Evolutionary conservation across 2,797 vertebrate genomes (phyloP).

Genomic region (Denticeps clupeoides): DNA sequence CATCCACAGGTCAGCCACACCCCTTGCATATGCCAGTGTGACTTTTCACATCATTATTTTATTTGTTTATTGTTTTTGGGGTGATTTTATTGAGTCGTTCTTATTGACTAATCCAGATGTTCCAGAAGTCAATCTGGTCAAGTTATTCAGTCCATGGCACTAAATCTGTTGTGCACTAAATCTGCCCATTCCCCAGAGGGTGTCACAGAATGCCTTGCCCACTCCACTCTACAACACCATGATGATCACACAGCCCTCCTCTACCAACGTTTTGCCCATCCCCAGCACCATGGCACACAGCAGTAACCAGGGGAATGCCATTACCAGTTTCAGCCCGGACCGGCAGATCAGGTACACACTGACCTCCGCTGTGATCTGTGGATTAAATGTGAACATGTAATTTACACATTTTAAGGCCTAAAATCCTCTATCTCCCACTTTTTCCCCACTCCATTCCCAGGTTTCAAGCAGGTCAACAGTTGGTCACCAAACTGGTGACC

Average conservation of each 20-base stretch:
- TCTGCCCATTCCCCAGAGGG: conserved; percentile 55
- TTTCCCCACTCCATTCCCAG: conserved; percentile 41
- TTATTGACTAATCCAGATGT: too few relatives aligned
- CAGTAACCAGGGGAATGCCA: conserved; percentile 68
- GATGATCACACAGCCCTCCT: conserved; percentile 86
- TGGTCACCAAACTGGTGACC: conserved; percentile 92
- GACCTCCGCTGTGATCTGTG: too few relatives aligned
- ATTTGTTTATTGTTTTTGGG: too few relatives aligned
- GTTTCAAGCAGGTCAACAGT: conserved; percentile 88
- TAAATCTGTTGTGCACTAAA: background rate
- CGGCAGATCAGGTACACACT: conserved; percentile 71
- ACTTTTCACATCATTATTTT: too few relatives aligned
- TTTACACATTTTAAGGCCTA: too few relatives aligned
- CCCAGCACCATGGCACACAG: conserved; percentile 75
- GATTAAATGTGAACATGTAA: too few relatives aligned
- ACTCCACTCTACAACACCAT: conserved; percentile 88
- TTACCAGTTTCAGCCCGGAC: conserved; percentile 81
- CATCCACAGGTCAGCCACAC: conserved; percentile 51
- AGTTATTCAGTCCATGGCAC: too few relatives aligned
- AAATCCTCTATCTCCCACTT: background rate
- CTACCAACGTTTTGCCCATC: conserved; percentile 80
- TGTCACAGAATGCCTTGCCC: conserved; percentile 53
- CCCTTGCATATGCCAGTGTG: too few relatives aligned
- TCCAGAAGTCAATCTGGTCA: too few relatives aligned
- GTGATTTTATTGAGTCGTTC: too few relatives aligned